Evolutionary conservation across 2,888 invertebrate genomes (phyloP).

Genomic region (Synanthedon myopaeformis): DNA sequence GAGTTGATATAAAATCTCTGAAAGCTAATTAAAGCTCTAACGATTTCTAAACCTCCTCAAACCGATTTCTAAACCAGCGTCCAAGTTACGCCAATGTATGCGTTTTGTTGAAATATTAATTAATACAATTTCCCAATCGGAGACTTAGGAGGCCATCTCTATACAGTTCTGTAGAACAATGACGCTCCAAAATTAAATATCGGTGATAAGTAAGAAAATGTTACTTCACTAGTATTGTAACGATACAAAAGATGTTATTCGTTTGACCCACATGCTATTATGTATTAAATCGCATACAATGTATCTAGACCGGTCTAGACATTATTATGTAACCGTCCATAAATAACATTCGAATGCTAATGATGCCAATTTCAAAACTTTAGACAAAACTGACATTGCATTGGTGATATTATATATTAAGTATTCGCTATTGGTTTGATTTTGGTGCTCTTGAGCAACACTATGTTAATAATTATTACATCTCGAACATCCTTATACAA

Average conservation of each 20-base stretch:
- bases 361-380: neutral
- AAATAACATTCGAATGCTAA: conserved; percentile 6
- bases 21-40: too few species aligned
- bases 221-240: conserved; percentile 23
- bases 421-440: too few species aligned
- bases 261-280: conserved; percentile 22
- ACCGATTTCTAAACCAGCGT: neutral
- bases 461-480: too few species aligned
- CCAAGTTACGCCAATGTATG: neutral
- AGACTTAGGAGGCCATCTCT: neutral
- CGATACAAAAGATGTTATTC: conserved; percentile 26
- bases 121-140: neutral
- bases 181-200: conserved; percentile 18
- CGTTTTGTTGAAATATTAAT: neutral
- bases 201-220: conserved; percentile 19
- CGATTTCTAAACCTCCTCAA: too few species aligned
- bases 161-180: conserved; percentile 26
- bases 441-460: too few species aligned
- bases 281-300: conserved; percentile 1
- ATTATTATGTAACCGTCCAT: conserved; percentile 1
- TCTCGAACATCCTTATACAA: too few species aligned
- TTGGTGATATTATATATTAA: neutral
- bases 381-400: neutral
- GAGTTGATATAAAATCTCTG: too few species aligned
- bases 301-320: neutral